A percentile compares a stretch with the other conserved stretches of the same genome.
Evolutionary conservation across 2,113 vertebrate genomes (phyloP).

Genomic region (Mionectes macconnelli): DNA sequence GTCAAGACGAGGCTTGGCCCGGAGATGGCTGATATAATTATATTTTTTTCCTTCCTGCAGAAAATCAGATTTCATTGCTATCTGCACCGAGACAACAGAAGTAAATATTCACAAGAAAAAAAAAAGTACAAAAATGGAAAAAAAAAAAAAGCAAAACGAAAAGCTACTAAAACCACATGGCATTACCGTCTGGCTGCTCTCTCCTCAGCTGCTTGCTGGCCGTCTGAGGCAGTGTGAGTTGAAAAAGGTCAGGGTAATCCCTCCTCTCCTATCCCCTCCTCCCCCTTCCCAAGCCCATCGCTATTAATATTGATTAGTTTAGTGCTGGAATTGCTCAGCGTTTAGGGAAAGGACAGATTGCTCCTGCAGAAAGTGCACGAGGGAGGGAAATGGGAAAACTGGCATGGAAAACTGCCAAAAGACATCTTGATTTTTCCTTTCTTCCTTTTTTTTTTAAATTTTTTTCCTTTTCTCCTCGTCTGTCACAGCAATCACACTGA

Average conservation of each 20-base stretch:
- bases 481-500: not conserved
- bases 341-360: constrained; percentile 35
- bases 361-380: not conserved
- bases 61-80: constrained; percentile 12
- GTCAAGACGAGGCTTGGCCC: not conserved
- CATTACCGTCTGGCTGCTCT: constrained; percentile 67
- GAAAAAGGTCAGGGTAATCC: constrained; percentile 67
- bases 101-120: constrained; percentile 30
- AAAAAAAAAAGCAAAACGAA: not conserved
- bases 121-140: not conserved
- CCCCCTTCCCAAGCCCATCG: constrained; percentile 20
- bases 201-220: constrained; percentile 66
- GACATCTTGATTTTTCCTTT: not conserved
- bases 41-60: constrained; percentile 10
- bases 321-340: constrained; percentile 39
- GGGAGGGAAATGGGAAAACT: not conserved
- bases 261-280: constrained; percentile 49
- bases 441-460: not conserved
- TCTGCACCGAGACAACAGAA: constrained; percentile 25
- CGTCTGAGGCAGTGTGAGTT: constrained; percentile 61
- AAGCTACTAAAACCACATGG: constrained; percentile 63
- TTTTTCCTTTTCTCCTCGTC: not conserved
- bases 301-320: constrained; percentile 73
- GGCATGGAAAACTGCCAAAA: not conserved
- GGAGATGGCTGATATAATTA: not conserved